phyloP scores from a whole-genome alignment of 2,797 vertebrate species.

The Pantherophis alleghaniensis region DNA sequence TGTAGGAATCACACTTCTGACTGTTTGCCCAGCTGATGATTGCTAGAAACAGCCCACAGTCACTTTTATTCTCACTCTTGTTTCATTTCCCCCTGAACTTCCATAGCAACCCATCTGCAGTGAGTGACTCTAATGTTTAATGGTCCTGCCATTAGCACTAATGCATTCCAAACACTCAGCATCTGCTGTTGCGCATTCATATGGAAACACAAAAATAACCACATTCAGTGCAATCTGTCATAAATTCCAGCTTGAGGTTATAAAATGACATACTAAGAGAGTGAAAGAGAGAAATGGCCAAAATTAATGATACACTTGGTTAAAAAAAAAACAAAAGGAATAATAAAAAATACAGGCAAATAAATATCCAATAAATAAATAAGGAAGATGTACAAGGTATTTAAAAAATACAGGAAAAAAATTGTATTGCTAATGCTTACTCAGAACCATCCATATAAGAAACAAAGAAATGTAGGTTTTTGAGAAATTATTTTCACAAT shows the following conservation, averaged over 20 bases:
- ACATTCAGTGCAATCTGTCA: constrained; percentile 47
- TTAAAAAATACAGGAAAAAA: background rate
- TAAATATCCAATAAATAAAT: constrained; percentile 20
- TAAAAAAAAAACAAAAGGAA: constrained; percentile 28
- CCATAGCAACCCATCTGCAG: constrained; percentile 85
- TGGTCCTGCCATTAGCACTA: constrained; percentile 89
- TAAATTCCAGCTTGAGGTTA: constrained; percentile 27
- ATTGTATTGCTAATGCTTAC: background rate
- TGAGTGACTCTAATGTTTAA: constrained; percentile 80
- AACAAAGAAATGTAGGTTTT: background rate
- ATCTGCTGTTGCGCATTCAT: constrained; percentile 82
- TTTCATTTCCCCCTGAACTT: constrained; percentile 62
- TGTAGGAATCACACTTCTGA: background rate
- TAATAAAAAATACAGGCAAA: constrained; percentile 20
- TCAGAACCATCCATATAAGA: background rate
- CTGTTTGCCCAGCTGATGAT: constrained; percentile 39
- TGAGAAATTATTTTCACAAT: background rate
- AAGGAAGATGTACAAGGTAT: background rate
- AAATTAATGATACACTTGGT: constrained; percentile 4
- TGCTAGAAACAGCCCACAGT: constrained; percentile 54
- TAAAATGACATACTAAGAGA: constrained; percentile 24
- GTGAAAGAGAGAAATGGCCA: constrained; percentile 40
- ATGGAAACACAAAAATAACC: constrained; percentile 74
- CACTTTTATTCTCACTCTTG: constrained; percentile 39
- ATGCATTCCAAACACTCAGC: constrained; percentile 88